Percentiles rank a stretch among this genome's conserved stretches.
Evolutionary conservation across 2,113 vertebrate genomes (phyloP).

Genomic region (Octodon degus): DNA sequence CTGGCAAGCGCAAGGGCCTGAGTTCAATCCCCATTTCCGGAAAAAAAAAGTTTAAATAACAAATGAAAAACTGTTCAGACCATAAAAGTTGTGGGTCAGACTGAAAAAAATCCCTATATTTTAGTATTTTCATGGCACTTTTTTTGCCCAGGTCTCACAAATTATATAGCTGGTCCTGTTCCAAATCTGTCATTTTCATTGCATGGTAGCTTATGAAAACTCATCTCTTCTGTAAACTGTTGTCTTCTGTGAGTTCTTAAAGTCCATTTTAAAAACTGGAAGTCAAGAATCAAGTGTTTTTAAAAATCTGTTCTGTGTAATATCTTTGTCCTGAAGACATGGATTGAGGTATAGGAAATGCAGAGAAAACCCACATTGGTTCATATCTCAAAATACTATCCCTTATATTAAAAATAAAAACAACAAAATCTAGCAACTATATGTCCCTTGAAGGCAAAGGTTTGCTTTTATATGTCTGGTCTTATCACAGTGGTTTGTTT

Average conservation of each 20-base stretch:
- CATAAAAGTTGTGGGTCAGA: neutral
- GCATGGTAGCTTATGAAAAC: slow-evolving; percentile 5
- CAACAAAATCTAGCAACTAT: neutral
- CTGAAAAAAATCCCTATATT: neutral
- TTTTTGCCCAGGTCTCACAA: neutral
- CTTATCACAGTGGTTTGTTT: slow-evolving; percentile 10
- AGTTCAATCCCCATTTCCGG: too few species aligned
- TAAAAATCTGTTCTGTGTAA: neutral
- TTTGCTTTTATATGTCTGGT: neutral
- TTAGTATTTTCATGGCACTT: neutral
- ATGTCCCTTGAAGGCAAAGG: slow-evolving; percentile 5
- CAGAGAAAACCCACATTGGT: neutral
- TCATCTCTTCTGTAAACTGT: slow-evolving; percentile 18
- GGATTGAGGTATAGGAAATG: neutral
- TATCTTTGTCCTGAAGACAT: slow-evolving; percentile 1
- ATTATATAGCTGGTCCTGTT: neutral
- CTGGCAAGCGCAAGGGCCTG: too few species aligned
- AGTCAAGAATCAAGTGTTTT: slow-evolving; percentile 33
- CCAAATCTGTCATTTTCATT: neutral
- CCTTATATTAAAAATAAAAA: slow-evolving; percentile 54
- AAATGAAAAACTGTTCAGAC: neutral
- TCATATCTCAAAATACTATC: slow-evolving; percentile 7
- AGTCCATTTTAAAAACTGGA: slow-evolving; percentile 44
- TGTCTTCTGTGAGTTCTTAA: slow-evolving; percentile 23
- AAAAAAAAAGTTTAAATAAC: neutral